phyloP scores from a whole-genome alignment of 2,113 vertebrate species.

The Catagonus wagneri region DNA sequence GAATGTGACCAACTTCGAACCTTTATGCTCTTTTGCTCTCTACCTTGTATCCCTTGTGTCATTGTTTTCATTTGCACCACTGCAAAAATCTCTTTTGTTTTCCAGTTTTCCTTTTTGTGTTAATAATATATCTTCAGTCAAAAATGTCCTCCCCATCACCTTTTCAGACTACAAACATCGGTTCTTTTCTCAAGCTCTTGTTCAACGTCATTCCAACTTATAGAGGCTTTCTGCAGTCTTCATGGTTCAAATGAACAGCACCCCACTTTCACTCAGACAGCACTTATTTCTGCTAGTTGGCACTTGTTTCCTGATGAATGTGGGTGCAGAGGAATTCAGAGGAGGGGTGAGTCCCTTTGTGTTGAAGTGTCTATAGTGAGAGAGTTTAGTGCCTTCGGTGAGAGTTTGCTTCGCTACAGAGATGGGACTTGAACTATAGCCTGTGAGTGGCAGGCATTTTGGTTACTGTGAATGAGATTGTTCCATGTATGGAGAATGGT shows the following conservation, averaged over 20 bases:
- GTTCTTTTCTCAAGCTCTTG: background rate
- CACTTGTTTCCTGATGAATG: slow-evolving; percentile 24
- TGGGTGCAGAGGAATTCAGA: slow-evolving; percentile 3
- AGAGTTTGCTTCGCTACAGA: slow-evolving; percentile 45
- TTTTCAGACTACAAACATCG: slow-evolving; percentile 22
- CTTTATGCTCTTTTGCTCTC: background rate
- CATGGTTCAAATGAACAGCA: slow-evolving; percentile 11
- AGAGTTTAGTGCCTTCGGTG: too few species aligned
- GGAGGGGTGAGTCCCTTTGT: background rate
- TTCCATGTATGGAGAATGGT: background rate
- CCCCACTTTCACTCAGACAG: background rate
- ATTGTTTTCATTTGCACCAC: background rate
- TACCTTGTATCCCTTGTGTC: background rate
- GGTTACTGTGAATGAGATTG: background rate
- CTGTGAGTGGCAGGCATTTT: background rate
- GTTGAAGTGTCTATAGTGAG: background rate
- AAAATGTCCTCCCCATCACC: background rate
- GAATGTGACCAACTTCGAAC: background rate
- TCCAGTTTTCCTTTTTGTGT: background rate
- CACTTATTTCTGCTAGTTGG: slow-evolving; percentile 3
- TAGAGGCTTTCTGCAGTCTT: background rate
- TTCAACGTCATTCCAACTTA: background rate
- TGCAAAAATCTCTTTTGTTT: background rate
- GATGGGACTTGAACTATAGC: background rate
- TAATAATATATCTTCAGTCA: background rate